Base-by-base conservation (phyloP, 2,113 vertebrate species). In the Cyphomyrus plagiostoma region DNA sequence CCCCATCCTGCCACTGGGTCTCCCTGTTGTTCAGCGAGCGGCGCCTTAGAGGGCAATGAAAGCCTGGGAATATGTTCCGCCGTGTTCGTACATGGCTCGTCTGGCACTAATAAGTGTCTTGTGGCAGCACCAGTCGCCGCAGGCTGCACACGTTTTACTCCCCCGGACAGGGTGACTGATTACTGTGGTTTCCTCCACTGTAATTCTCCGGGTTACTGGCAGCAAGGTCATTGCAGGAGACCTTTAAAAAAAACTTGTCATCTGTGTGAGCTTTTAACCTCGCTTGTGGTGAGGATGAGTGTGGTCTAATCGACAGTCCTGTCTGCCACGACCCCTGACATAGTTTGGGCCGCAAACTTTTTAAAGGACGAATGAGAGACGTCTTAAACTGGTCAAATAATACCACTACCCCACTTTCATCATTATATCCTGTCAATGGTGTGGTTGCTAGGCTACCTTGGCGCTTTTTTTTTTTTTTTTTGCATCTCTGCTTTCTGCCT, bases 101-200 rank as follows among this genome's bases (percentile, higher is more conserved):
- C 23, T 56, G 13, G 15, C 50, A 30, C 89, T 88, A 90, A 91
- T 88, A 89, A 89, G 74, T 35, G 56, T 74, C 86, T 50, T 66
- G 82, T 66, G 62, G 88, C 39, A 48, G 49, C 88, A 19, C 48
- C 8, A 15, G 13, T 46, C 39, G 87, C 48, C 35, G n/a, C 21
- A 85, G n/a, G 86, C 53, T 23, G 86, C 48, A 86, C 84, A 30
- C 26, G 8, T 3, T 86, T 49, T 53, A 52, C 87, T 62, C 84
- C 58, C 87, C 52, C 74, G 88, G 48, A 13, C 30, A 39, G 88
- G 39, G 13, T 56, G 49, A 83, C 48, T 90, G 89, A 89, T 90
- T 70, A 88, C 88, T 89, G 70, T 48, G 48, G 84, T 91, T 91
- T 77, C 35, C 50, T 90, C 58, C 52, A 56, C 35, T 86, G 21